Conservation (phyloP, 1,140 invertebrate genomes). For the Lepidurus arcticus region DNA sequence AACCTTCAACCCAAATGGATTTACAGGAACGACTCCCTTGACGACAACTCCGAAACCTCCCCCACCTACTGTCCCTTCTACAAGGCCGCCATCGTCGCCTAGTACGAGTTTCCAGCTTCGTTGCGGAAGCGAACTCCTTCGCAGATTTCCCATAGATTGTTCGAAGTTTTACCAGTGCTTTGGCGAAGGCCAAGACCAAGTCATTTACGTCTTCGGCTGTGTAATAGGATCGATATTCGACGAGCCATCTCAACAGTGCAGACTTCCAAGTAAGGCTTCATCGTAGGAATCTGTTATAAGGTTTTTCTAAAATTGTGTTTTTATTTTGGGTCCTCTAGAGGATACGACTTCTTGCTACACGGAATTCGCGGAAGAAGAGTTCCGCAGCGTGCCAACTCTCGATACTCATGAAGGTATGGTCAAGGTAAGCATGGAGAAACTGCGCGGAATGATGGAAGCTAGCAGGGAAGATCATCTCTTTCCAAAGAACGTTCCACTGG, state of each 20-base stretch:
- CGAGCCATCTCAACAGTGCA: slow-evolving; percentile 19
- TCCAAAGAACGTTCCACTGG: background rate
- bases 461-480: background rate
- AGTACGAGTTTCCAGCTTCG: background rate
- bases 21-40: background rate
- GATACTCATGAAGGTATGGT: background rate
- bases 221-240: slow-evolving; percentile 23
- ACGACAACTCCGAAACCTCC: background rate
- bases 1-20: background rate
- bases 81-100: background rate
- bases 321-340: background rate
- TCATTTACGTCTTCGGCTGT: slow-evolving; percentile 27
- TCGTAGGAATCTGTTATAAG: background rate
- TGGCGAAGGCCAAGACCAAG: background rate
- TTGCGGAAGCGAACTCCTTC: slow-evolving; percentile 23
- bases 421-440: background rate
- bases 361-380: background rate
- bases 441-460: background rate
- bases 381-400: background rate
- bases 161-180: slow-evolving; percentile 26
- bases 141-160: slow-evolving; percentile 26
- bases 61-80: no score
- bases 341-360: background rate
- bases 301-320: background rate
- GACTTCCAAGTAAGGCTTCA: background rate